These are phyloP conservation scores for Saimiri boliviensis DNA, from an alignment of 2,113 vertebrate genomes.

Conservation along the genomic window DNA sequence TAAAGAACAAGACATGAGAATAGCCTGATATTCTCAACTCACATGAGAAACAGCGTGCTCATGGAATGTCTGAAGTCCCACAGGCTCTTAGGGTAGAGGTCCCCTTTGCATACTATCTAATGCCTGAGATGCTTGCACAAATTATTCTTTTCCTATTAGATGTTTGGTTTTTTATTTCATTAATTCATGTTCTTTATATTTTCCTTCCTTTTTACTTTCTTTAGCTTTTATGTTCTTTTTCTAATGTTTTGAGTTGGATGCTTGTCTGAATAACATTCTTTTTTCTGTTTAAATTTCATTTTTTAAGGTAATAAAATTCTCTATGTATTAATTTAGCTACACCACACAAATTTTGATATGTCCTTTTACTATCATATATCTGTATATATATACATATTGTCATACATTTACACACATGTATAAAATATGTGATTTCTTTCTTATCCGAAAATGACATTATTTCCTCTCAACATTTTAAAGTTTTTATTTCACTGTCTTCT, in stretches of 20 bases:
- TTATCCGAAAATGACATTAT: background rate
- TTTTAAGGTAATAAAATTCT: background rate
- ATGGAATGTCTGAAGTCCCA: background rate
- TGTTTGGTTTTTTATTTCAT: background rate
- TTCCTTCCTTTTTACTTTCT: background rate
- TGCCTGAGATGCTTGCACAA: background rate
- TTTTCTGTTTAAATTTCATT: background rate
- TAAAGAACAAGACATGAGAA: background rate
- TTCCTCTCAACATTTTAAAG: background rate
- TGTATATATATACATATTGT: background rate
- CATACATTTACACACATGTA: background rate
- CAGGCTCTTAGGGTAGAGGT: background rate
- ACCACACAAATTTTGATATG: background rate
- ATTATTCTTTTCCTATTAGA: background rate
- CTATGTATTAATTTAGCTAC: background rate
- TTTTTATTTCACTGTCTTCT: background rate
- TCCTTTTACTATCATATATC: background rate
- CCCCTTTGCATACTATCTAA: background rate
- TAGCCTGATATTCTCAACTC: background rate
- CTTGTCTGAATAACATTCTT: background rate
- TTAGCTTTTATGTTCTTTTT: background rate
- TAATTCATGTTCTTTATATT: background rate
- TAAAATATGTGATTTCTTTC: background rate
- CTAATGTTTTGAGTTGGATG: background rate
- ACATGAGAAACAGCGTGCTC: background rate